Conservation (phyloP, 2,113 vertebrate species). For the Anoura caudifer region DNA sequence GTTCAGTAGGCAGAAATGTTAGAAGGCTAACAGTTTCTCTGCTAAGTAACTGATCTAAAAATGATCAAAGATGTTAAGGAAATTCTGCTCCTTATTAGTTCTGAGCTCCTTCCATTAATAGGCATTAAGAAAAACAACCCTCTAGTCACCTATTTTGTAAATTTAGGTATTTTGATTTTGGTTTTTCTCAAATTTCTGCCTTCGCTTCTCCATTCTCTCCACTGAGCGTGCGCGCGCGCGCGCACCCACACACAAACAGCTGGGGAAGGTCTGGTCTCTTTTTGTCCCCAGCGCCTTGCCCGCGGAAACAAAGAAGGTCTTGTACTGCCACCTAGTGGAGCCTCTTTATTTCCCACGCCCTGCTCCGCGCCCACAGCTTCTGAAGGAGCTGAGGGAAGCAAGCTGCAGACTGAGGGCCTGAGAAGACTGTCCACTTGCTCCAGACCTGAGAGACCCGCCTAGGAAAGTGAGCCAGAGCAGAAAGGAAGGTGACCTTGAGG, state of each 20-base stretch:
- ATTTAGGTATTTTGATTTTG: not conserved
- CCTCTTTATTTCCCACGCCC: fast-evolving
- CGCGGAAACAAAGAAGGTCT: conserved; percentile 28
- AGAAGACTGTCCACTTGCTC: not conserved
- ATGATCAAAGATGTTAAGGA: not conserved
- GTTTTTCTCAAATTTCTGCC: not conserved
- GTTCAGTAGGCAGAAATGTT: not conserved
- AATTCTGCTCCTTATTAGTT: not conserved
- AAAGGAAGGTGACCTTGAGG: not conserved
- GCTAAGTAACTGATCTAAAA: conserved; percentile 8
- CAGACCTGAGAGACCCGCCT: not conserved
- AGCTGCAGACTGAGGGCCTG: fast-evolving
- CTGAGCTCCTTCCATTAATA: not conserved
- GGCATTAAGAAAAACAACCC: not conserved
- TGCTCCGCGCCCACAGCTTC: not conserved
- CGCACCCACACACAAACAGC: not conserved
- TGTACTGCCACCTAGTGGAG: conserved; percentile 52
- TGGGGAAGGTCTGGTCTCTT: not conserved
- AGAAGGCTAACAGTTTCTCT: not conserved
- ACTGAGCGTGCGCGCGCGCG: not conserved
- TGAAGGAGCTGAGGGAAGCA: too few species aligned
- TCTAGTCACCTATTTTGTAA: not conserved
- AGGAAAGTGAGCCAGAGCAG: not conserved
- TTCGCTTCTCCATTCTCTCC: not conserved
- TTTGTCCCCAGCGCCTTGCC: not conserved